phyloP scores from a whole-genome alignment of 2,113 vertebrate genomes.

The Sitta europaea region DNA sequence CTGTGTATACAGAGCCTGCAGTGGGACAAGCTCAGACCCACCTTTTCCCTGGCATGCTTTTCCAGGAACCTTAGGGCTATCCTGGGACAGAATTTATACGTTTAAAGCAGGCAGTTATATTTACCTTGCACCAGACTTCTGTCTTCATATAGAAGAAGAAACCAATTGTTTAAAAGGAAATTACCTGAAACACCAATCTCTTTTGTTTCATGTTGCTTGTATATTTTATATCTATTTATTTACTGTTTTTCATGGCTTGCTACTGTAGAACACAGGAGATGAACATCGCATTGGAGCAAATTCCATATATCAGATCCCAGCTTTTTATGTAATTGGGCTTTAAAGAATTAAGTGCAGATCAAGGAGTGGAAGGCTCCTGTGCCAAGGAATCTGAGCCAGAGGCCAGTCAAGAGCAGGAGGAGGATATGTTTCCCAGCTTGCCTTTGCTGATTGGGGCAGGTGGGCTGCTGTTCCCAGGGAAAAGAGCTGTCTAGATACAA shows the following conservation, averaged over 20 bases:
- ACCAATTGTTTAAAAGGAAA: not conserved
- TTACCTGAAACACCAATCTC: not conserved
- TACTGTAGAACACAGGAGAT: not conserved
- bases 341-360: not conserved
- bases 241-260: not conserved
- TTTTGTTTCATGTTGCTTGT: not conserved
- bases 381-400: not conserved
- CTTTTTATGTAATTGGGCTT: not conserved
- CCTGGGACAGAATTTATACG: not conserved
- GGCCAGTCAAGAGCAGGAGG: not conserved
- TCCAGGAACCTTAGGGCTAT: not conserved
- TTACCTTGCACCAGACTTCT: not conserved
- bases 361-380: not conserved
- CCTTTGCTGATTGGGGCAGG: not conserved
- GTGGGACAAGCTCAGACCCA: not conserved
- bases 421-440: not conserved
- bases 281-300: not conserved
- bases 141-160: not conserved
- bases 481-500: not conserved
- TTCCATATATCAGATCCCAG: not conserved
- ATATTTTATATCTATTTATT: not conserved
- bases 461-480: not conserved
- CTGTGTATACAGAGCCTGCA: accelerated
- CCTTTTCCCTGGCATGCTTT: not conserved
- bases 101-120: not conserved